Base-by-base conservation (phyloP, 2,113 vertebrate species). In the Picathartes gymnocephalus region DNA sequence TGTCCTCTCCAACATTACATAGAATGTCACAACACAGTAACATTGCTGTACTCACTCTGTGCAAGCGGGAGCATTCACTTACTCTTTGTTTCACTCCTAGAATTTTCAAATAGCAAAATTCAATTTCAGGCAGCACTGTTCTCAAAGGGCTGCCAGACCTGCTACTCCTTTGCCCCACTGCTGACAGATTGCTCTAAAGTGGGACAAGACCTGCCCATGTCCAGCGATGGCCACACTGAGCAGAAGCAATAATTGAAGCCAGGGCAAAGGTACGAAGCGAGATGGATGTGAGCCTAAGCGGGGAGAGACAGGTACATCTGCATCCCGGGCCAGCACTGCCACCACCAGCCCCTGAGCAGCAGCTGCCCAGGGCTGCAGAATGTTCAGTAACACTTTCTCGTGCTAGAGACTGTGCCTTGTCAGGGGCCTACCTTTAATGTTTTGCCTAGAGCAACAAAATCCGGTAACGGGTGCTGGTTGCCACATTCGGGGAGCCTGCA, bases 331-430 rank as follows among this genome's bases (percentile, higher is more conserved):
- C 87, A 81, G 90, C 62, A 6, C 39, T 70, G 85, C 81, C 74
- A 88, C 66, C 78, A 10, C 14, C 89, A 65, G 84, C 83, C 85
- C 17, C 42, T 18, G 47, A 80, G 79, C 68, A 28, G 68, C 87
- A 90, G 94, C 94, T 81, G 90, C 86, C 88, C 51, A 80, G 85
- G 79, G 95, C 95, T 97, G 94, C 94, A 81, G 45, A 95, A 79
- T 90, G 90, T 96, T 94, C 40, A 84, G 40, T 35, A 92, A 94
- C 95, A 92, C 96, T 88, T 96, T 30, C 81, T 22, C 60, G 80
- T 22, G 86, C 79, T 56, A 9, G 65, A n/a, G 53, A 48, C 85
- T 48, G 82, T 78, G 92, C 60, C 58, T 84, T 45, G 76, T 4
- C 65, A 97, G 90, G 64, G 94, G 90, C 88, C 94, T 69, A 11